Base-by-base conservation (phyloP, 1,140 invertebrate species). In the Aphidius gifuensis region DNA sequence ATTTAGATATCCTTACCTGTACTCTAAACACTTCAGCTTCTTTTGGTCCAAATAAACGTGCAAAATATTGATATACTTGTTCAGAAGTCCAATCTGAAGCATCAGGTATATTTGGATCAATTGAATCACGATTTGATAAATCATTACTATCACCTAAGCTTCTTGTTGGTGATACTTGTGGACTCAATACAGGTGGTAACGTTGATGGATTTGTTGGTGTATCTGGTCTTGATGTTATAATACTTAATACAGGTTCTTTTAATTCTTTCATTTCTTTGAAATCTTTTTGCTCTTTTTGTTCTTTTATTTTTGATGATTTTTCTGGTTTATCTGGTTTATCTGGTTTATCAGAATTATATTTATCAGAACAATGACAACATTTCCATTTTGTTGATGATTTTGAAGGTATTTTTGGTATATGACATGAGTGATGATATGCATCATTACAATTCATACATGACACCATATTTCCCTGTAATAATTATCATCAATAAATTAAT, bases 361-460 rank as follows among this genome's bases (percentile, higher is more conserved):
- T 81, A 21, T 72, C 71, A 23, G 61, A 66, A 21, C 78, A 80
- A 9, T 78, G 70, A 40, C 70, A 69, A 48, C 80, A 81, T 4
- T 77, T 65, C 79, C 79, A 80, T 40, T 79, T 82, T 9, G 66
- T 64, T 42, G 66, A 69, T 1, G 67, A 66, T 66, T 77, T 79
- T 5, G 67, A 58, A 5, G 68, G 77, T 64, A 88, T 84, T 46
- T 82, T 76, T n/a, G 87, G 86, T 40, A 83, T 75, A 71, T 92
- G 91, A 71, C 92, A 94, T 40, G 82, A 79, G 61, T 87, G 83
- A 76, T 94, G 92, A 75, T 92, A 93, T 9, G 89, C 89, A 79
- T 92, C 90, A 61, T 92, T 89, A 77, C 92, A 94, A 39, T 85
- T 84, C 71, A 85, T 88, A 78, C 92, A 94, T 49, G 92, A 90